Conservation (phyloP, 2,113 vertebrate genomes). For the Oncorhynchus gorbuscha region DNA sequence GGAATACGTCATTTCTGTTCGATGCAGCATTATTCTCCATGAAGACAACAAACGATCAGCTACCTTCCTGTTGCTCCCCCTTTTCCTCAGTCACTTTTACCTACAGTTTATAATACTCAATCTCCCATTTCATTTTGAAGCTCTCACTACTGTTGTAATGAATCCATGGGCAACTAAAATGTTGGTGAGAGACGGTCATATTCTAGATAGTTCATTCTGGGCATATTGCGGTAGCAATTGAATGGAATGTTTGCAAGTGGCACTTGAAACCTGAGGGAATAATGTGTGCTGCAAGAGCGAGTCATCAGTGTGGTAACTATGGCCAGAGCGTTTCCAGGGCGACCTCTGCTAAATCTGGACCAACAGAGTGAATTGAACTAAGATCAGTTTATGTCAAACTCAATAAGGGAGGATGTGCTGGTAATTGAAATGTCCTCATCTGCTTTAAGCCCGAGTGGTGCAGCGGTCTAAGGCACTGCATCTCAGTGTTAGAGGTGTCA, state of each 20-base stretch:
- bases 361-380: background rate
- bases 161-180: too few relatives aligned
- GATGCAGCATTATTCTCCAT: slow-evolving; percentile 26
- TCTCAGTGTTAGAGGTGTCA: too few relatives aligned
- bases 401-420: background rate
- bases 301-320: background rate
- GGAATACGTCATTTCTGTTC: background rate
- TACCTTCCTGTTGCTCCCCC: background rate
- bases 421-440: background rate
- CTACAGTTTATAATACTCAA: too few relatives aligned
- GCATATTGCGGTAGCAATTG: background rate
- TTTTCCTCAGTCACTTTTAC: too few relatives aligned
- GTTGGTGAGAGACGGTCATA: too few relatives aligned
- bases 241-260: background rate
- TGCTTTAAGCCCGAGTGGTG: background rate
- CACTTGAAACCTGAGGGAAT: background rate
- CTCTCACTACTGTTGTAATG: too few relatives aligned
- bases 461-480: too few relatives aligned
- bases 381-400: background rate
- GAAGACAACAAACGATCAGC: slow-evolving; percentile 15
- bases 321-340: slow-evolving; percentile 2
- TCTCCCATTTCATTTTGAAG: too few relatives aligned
- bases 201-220: too few relatives aligned
- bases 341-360: background rate
- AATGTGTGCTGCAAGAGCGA: background rate